phyloP scores from a whole-genome alignment of 2,888 invertebrate genomes.

The Eilema griseolum region DNA sequence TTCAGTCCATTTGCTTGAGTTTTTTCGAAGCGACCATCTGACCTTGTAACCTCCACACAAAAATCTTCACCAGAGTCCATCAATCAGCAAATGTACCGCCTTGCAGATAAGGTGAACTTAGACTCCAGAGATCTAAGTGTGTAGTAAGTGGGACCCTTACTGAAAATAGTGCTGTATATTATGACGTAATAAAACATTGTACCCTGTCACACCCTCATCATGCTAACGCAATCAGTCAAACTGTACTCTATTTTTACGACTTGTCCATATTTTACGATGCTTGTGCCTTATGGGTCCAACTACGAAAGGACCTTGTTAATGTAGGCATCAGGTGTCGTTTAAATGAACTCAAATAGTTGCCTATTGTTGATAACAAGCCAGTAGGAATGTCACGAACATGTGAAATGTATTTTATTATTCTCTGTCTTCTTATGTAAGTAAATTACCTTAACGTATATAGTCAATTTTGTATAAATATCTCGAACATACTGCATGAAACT shows the following conservation, averaged over 20 bases:
- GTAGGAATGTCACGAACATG: not conserved
- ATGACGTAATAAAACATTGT: not conserved
- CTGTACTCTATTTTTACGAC: constrained; percentile 33
- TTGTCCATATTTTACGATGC: constrained; percentile 35
- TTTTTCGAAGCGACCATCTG: too few species aligned
- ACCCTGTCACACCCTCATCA: not conserved
- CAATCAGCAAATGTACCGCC: too few species aligned
- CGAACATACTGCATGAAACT: too few species aligned
- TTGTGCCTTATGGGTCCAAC: constrained; percentile 35
- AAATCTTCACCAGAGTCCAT: too few species aligned
- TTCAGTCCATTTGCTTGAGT: too few species aligned
- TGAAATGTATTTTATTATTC: not conserved
- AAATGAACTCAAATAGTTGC: constrained; percentile 41
- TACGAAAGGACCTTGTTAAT: constrained; percentile 4
- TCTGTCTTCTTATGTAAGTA: too few species aligned
- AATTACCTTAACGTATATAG: too few species aligned
- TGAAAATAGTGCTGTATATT: not conserved
- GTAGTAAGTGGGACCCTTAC: not conserved
- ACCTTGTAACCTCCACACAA: too few species aligned
- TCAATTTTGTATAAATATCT: too few species aligned
- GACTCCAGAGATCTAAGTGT: not conserved
- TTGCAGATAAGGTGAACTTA: not conserved
- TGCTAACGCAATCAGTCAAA: constrained; percentile 13
- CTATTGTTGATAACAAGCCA: not conserved
- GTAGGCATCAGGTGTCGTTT: constrained; percentile 50